Evolutionary conservation across 1,140 invertebrate genomes (phyloP).

Genomic region (Achatina immaculata): DNA sequence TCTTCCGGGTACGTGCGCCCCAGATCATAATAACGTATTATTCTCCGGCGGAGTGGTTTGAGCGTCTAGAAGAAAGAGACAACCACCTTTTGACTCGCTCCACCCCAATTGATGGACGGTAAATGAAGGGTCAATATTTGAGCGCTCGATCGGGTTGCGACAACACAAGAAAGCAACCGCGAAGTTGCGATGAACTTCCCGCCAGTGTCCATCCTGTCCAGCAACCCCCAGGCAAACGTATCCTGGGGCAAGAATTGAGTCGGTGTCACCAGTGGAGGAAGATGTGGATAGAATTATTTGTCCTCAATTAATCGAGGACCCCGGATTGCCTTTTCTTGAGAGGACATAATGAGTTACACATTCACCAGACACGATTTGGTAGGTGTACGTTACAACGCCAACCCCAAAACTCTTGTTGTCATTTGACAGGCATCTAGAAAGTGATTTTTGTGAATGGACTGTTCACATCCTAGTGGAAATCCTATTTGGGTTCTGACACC

Average conservation of each 20-base stretch:
- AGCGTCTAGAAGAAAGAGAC: neutral
- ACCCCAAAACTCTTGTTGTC: neutral
- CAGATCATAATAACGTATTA: neutral
- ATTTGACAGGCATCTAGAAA: too few relatives aligned
- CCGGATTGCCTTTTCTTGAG: neutral
- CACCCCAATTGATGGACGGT: neutral
- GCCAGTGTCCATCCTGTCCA: neutral
- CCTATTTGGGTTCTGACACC: too few relatives aligned
- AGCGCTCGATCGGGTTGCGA: neutral
- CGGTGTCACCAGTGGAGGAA: neutral
- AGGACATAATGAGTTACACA: neutral
- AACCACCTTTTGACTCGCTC: neutral
- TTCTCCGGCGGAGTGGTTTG: neutral
- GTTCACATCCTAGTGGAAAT: too few relatives aligned
- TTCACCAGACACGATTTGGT: too few relatives aligned
- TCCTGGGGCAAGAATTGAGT: neutral
- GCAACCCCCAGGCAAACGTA: neutral
- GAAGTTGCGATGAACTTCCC: neutral
- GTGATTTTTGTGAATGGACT: too few relatives aligned
- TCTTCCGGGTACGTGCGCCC: neutral
- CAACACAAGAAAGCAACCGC: slow-evolving; percentile 10
- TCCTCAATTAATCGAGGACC: neutral
- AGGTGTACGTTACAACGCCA: too few relatives aligned
- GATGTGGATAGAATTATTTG: neutral
- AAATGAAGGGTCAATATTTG: slow-evolving; percentile 25